These are phyloP conservation scores for Phycodurus eques DNA, from an alignment of 2,113 vertebrate species.

Conservation along the genomic window DNA sequence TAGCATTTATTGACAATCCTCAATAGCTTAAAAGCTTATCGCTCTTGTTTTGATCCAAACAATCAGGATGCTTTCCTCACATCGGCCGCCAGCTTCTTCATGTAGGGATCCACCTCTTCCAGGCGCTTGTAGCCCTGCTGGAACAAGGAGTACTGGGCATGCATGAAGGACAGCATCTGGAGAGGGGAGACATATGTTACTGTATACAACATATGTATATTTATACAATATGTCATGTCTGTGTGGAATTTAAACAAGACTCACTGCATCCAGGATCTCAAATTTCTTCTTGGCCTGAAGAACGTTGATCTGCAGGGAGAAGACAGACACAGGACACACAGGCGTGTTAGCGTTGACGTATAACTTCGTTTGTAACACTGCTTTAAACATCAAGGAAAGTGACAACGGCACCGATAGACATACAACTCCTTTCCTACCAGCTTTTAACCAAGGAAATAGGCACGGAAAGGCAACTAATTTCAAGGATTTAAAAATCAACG, in stretches of 20 bases:
- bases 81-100: conserved; percentile 93
- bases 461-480: too few relatives aligned
- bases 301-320: conserved; percentile 85
- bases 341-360: too few relatives aligned
- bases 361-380: too few relatives aligned
- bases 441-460: too few relatives aligned
- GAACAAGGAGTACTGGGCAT: conserved; percentile 93
- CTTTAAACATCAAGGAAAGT: too few relatives aligned
- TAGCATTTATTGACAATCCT: too few relatives aligned
- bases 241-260: conserved; percentile 29
- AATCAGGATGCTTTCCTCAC: conserved; percentile 66
- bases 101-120: conserved; percentile 91
- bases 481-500: too few relatives aligned
- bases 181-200: not conserved
- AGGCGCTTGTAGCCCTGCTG: conserved; percentile 93
- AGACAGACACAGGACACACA: not conserved
- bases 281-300: conserved; percentile 99
- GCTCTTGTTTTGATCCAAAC: not conserved
- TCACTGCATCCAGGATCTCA: conserved; percentile 94
- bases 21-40: too few relatives aligned
- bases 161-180: conserved; percentile 98
- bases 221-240: not conserved
- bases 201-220: not conserved
- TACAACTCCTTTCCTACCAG: too few relatives aligned
- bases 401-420: too few relatives aligned